Percentiles rank a stretch among this genome's conserved stretches.
Evolutionary conservation across 2,113 vertebrate genomes (phyloP).

Genomic region (Atherinomorus stipes): DNA sequence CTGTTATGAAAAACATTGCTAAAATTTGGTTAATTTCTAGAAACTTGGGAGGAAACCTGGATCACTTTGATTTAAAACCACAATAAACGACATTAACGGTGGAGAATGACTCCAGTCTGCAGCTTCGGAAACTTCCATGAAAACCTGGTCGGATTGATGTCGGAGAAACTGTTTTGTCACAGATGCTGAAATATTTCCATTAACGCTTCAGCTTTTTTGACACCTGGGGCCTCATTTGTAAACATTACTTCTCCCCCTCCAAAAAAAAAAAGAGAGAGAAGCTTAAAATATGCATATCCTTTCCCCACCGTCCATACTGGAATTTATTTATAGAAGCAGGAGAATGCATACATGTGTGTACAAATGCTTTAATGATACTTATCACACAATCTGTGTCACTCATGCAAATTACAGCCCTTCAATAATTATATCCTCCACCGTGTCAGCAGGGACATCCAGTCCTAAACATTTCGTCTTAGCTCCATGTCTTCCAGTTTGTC

Average conservation of each 20-base stretch:
- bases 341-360: background rate
- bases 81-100: background rate
- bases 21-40: background rate
- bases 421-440: slow-evolving; percentile 66
- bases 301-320: background rate
- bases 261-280: background rate
- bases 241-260: slow-evolving; percentile 42
- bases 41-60: background rate
- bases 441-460: slow-evolving; percentile 44
- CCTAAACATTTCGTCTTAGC: slow-evolving; percentile 33
- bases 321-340: slow-evolving; percentile 13
- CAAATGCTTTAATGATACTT: slow-evolving; percentile 61
- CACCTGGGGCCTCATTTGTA: slow-evolving; percentile 69
- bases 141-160: slow-evolving; percentile 2
- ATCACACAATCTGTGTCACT: slow-evolving; percentile 60
- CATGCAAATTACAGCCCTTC: slow-evolving; percentile 59
- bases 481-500: slow-evolving; percentile 59
- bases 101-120: too few species aligned
- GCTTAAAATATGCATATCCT: slow-evolving; percentile 4
- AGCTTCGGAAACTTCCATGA: background rate
- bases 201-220: slow-evolving; percentile 37
- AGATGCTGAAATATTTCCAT: slow-evolving; percentile 32
- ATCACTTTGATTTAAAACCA: background rate
- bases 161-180: slow-evolving; percentile 3
- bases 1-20: background rate